Percentiles rank a stretch among this genome's conserved stretches.
These are phyloP conservation scores for Bradysia coprophila DNA, from an alignment of 1,140 invertebrate genomes.

Conservation along the genomic window DNA sequence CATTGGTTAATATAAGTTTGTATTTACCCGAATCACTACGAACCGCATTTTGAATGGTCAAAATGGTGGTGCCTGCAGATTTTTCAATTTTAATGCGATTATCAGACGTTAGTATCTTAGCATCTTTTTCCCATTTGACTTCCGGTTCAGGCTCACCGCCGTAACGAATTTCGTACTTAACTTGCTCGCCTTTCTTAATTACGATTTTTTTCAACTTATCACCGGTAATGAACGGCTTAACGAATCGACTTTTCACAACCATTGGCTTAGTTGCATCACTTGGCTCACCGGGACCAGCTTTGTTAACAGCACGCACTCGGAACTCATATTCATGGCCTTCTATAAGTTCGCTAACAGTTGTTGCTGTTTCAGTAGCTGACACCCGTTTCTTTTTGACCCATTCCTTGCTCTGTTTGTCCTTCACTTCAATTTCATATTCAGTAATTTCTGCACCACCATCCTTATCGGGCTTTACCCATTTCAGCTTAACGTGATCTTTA, in stretches of 20 bases:
- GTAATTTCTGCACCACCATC: slow-evolving; percentile 92
- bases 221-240: slow-evolving; percentile 67
- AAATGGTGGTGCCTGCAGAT: slow-evolving; percentile 75
- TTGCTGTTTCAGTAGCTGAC: slow-evolving; percentile 49
- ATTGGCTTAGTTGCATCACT: slow-evolving; percentile 91
- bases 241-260: slow-evolving; percentile 83
- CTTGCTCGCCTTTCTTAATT: slow-evolving; percentile 84
- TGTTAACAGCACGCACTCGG: too few species aligned
- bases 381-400: slow-evolving; percentile 75
- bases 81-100: slow-evolving; percentile 69
- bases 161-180: slow-evolving; percentile 86
- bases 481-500: slow-evolving; percentile 83
- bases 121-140: slow-evolving; percentile 56
- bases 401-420: slow-evolving; percentile 82
- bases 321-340: too few species aligned
- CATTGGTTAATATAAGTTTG: slow-evolving; percentile 64
- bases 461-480: slow-evolving; percentile 74
- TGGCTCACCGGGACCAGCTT: slow-evolving; percentile 84
- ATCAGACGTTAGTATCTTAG: slow-evolving; percentile 47
- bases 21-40: slow-evolving; percentile 86
- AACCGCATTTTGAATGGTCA: slow-evolving; percentile 72
- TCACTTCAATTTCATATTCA: slow-evolving; percentile 82
- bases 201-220: slow-evolving; percentile 71
- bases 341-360: slow-evolving; percentile 74
- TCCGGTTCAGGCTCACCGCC: slow-evolving; percentile 88